phyloP scores from a whole-genome alignment of 2,888 invertebrate genomes.

The Dione vanillae region DNA sequence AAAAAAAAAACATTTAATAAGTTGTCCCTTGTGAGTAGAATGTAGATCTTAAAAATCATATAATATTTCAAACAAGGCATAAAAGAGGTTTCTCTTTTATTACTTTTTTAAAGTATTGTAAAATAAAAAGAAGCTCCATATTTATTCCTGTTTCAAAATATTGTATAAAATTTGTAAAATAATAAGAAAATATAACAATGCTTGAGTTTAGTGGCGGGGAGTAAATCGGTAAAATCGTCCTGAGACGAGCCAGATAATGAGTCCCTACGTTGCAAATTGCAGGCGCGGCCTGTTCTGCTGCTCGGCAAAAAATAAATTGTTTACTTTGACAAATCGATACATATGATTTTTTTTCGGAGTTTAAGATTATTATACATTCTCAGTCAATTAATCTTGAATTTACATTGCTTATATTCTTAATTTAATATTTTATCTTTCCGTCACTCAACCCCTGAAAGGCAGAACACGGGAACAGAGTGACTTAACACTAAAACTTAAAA shows the following conservation, averaged over 20 bases:
- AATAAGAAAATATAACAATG: conserved; percentile 5
- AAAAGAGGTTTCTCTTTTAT: too few species aligned
- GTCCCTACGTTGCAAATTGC: conserved; percentile 35
- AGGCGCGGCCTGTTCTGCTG: conserved; percentile 12
- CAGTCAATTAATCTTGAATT: not conserved
- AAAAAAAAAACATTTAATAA: too few species aligned
- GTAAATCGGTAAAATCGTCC: conserved; percentile 38
- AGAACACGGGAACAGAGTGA: too few species aligned
- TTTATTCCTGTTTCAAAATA: not conserved
- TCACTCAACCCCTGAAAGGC: too few species aligned
- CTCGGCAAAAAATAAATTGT: conserved; percentile 36
- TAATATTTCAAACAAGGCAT: too few species aligned
- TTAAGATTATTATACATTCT: not conserved
- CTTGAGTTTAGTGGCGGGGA: conserved; percentile 6
- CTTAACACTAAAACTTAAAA: too few species aligned
- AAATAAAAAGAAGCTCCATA: too few species aligned
- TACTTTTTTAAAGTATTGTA: too few species aligned
- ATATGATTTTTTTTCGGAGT: not conserved
- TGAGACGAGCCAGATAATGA: conserved; percentile 52
- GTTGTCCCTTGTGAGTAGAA: too few species aligned
- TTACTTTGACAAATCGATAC: conserved; percentile 22
- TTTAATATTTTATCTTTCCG: too few species aligned
- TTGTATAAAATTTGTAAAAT: not conserved
- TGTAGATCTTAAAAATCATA: too few species aligned
- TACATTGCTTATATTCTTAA: too few species aligned